Evolutionary conservation across 2,797 vertebrate genomes (phyloP), one percentile per base, ranked within the genome.

Genomic region (Rhabdophis nuchalis): DNA sequence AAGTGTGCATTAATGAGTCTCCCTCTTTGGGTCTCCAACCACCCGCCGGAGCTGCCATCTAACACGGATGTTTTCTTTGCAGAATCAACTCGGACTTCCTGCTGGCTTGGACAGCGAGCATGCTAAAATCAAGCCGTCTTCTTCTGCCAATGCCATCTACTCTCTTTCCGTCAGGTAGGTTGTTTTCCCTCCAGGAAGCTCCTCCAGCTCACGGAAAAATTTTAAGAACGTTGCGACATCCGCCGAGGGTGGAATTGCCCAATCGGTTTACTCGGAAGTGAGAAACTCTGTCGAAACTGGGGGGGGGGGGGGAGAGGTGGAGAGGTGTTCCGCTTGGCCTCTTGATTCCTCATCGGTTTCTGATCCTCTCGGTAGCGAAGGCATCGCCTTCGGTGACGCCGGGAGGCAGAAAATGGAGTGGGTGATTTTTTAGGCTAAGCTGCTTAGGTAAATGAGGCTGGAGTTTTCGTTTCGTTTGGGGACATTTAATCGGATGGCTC

Each of bases 61-160:
- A 5, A 1, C 23, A 5, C 0, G 0, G 0, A 0, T 61, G 1
- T 87, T 95, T 86, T 92, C 94, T 97, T 97, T 97, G 6, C 97
- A 99, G 99, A 98, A 68, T 96, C 97, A 98, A 89, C 98, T 36
- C 93, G 96, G 97, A 29, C 95, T 98, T 2, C 53, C 97, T 77
- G 90, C 94, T 36, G 95, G 97, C 93, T 96, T 97, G 56, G 99
- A 99, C 85, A 98, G 98, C 53, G 99, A 99, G 93, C 98, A 97
- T 96, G 98, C 98, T 93, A 99, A 99, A 98, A 98, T 99, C 88
- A 99, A 99, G 95, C 97, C 98, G 29, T 99, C 99, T 0, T 97
- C 97, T 0, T 99, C 99, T 5, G 98, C 99, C 93, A 99, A 98
- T 11, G 99, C 99, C 89, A 99, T 99, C 96, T 99, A 99, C 93